Evolutionary conservation across 2,797 vertebrate species (phyloP), one percentile per base, ranked within the genome.

Genomic region (Prunella strophiata): DNA sequence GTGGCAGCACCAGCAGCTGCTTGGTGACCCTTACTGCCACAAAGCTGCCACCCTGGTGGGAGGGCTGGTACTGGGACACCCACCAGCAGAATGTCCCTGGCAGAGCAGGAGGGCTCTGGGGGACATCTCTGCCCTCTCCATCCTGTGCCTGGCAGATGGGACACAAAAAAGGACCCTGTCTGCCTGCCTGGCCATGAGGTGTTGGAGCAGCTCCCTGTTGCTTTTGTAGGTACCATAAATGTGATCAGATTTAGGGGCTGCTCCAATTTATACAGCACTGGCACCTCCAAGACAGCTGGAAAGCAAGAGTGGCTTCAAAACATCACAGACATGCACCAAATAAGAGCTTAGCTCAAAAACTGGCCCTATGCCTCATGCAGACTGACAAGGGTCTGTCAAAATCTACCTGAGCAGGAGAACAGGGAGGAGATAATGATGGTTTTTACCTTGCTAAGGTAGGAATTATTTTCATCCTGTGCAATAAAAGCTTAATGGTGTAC

Each of bases 51-150:
- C 65, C 16, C 20, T 0, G 0, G 42, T 40, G 50, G 22, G 66
- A 80, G 26, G 32, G 47, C 4, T 59, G 36, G 32, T 40, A 18
- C 34, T 54, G 38, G 34, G 71, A 11, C 38, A 61, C 42, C 43
- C 63, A 52, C 15, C 0, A 2, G 21, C 40, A 91, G 57, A 21
- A 21, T 0, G 3, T 3, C 0, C 0, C 58, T 79, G 79, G 40
- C 77, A 81, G 25, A 1, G 7, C 45, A 75, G 52, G 38, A 61
- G 29, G 11, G 9, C 19, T 70, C 47, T 20, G 1, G 14, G 14
- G 17, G 48, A 40, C 59, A 36, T 17, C 66, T 70, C 73, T 94
- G 55, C 43, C 68, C 54, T 85, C 75, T 75, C 54, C 12, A 2
- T 32, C 48, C 51, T 70, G 29, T 42, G 12, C 54, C 66, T 55